Percentiles rank a stretch among this genome's conserved stretches.
Conservation (phyloP, 2,888 invertebrate species). For the Geotrupes spiniger region DNA sequence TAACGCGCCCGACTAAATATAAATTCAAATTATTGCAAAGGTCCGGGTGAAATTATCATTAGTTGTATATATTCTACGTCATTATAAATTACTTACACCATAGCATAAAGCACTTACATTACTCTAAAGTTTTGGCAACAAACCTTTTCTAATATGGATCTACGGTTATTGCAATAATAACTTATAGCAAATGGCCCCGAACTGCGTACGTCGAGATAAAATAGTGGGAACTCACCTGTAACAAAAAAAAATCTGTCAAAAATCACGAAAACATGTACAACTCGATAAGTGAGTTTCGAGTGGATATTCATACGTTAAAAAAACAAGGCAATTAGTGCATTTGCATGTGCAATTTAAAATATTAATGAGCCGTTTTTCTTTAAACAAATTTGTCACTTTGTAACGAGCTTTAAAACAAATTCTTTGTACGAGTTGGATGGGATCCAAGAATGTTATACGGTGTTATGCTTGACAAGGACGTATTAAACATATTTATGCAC, state of each 20-base stretch:
- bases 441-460: constrained; percentile 1
- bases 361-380: not conserved
- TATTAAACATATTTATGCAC: too few relatives aligned
- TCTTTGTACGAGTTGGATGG: not conserved
- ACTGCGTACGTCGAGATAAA: constrained; percentile 7
- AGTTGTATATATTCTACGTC: too few relatives aligned
- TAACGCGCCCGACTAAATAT: too few relatives aligned
- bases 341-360: not conserved
- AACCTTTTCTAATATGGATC: constrained; percentile 23
- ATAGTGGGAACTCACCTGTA: constrained; percentile 14
- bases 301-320: not conserved
- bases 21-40: too few relatives aligned
- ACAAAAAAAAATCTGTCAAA: constrained; percentile 10
- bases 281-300: too few relatives aligned
- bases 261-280: too few relatives aligned
- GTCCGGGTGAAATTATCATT: too few relatives aligned
- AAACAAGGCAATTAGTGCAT: not conserved
- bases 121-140: constrained; percentile 17
- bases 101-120: not conserved
- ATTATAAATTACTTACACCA: constrained; percentile 23
- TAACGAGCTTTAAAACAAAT: not conserved
- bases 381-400: constrained; percentile 1
- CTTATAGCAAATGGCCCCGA: too few relatives aligned
- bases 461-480: too few relatives aligned
- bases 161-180: too few relatives aligned